Conservation (phyloP, 2,888 invertebrate genomes). For the Harpalus rufipes region DNA sequence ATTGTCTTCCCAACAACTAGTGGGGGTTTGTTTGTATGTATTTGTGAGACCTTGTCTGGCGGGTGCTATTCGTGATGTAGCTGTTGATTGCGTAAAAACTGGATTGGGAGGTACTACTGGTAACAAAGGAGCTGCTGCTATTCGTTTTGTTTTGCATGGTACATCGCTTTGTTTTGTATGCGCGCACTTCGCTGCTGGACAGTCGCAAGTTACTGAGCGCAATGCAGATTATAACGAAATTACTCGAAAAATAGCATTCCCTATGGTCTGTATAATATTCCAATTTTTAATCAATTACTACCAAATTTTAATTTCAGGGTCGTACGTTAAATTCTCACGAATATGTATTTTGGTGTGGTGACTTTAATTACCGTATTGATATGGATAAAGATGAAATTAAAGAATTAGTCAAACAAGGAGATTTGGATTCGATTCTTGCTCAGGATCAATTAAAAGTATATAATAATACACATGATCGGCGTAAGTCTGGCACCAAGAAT, state of each 20-base stretch:
- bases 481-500: no score
- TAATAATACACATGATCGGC: no score
- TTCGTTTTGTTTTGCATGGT: conserved; percentile 93
- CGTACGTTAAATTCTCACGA: conserved; percentile 96
- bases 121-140: conserved; percentile 97
- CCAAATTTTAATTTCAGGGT: conserved; percentile 78
- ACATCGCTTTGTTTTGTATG: conserved; percentile 98
- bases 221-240: conserved; percentile 99
- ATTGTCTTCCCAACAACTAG: conserved; percentile 95
- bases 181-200: conserved; percentile 99
- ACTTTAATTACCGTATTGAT: conserved; percentile 99
- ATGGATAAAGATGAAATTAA: conserved; percentile 97
- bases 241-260: conserved; percentile 92
- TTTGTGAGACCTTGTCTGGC: conserved; percentile 94
- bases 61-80: conserved; percentile 94
- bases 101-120: conserved; percentile 98
- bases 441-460: conserved; percentile 89
- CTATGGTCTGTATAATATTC: conserved; percentile 80
- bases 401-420: conserved; percentile 87
- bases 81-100: conserved; percentile 97
- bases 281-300: background rate
- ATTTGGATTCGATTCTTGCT: conserved; percentile 87
- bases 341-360: conserved; percentile 99
- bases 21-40: conserved; percentile 98
- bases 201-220: conserved; percentile 95